Conservation (phyloP, 2,113 vertebrate genomes). For the Scopus umbretta region DNA sequence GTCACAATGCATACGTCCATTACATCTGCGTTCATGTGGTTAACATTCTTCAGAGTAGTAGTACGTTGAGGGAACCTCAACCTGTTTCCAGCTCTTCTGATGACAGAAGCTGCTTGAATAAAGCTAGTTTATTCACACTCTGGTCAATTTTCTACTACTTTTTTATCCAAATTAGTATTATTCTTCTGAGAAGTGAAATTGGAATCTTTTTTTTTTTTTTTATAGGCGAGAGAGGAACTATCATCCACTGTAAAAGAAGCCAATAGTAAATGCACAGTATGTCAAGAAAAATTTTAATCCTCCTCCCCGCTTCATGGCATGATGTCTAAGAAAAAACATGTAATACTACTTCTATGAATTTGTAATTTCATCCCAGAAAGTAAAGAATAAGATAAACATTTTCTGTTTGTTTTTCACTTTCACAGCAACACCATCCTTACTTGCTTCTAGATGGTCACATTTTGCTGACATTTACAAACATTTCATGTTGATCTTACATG, state of each 20-base stretch:
- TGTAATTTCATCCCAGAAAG: slow-evolving; percentile 69
- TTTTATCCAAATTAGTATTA: neutral
- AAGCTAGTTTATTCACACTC: neutral
- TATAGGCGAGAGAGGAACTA: neutral
- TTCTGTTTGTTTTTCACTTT: slow-evolving; percentile 75
- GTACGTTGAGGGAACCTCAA: neutral
- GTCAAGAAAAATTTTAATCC: slow-evolving; percentile 40
- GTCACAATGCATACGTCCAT: neutral
- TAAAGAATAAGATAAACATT: slow-evolving; percentile 72
- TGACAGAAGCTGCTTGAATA: neutral
- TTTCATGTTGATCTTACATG: slow-evolving; percentile 81
- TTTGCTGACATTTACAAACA: slow-evolving; percentile 84
- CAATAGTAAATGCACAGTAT: neutral
- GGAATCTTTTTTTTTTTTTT: neutral
- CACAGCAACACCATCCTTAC: slow-evolving; percentile 66
- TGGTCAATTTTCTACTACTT: neutral
- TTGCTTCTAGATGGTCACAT: slow-evolving; percentile 77
- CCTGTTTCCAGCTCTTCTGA: neutral
- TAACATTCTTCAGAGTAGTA: neutral
- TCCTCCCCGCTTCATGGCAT: neutral
- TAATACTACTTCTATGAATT: slow-evolving; percentile 62
- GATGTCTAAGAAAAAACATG: slow-evolving; percentile 58
- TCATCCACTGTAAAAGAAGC: neutral
- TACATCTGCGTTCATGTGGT: neutral
- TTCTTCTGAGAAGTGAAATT: neutral